Evolutionary conservation across 2,113 vertebrate genomes (phyloP).

Genomic region (Eudyptes chrysolophus): DNA sequence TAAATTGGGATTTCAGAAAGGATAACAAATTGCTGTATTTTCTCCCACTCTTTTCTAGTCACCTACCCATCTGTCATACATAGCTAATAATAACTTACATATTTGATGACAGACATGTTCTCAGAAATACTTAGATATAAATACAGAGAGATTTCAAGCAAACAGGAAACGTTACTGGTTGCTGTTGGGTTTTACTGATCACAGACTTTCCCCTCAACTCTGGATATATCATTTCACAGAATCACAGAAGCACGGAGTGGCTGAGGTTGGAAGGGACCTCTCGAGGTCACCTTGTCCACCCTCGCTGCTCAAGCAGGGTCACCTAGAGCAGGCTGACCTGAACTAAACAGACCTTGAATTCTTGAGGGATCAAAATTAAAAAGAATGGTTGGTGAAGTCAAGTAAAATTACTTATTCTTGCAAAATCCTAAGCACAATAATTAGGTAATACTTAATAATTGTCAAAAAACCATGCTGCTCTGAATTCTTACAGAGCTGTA

Average conservation of each 20-base stretch:
- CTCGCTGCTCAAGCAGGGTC: not conserved
- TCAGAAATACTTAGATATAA: not conserved
- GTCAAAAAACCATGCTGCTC: not conserved
- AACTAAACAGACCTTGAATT: not conserved
- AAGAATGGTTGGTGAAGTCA: not conserved
- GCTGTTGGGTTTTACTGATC: not conserved
- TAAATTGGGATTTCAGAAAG: not conserved
- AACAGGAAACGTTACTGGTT: not conserved
- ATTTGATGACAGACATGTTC: not conserved
- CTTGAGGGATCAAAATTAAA: not conserved
- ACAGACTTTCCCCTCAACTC: not conserved
- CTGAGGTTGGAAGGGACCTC: not conserved
- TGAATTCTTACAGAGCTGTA: not conserved
- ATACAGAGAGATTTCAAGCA: not conserved
- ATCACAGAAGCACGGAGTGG: not conserved
- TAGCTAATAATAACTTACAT: not conserved
- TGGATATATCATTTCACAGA: not conserved
- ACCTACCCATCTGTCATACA: not conserved
- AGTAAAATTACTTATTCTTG: not conserved
- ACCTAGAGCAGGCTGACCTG: not conserved
- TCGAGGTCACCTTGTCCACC: not conserved
- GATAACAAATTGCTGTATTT: not conserved
- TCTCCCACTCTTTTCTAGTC: not conserved
- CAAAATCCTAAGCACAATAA: not conserved
- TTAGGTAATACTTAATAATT: not conserved